Conservation (phyloP, 2,113 vertebrate genomes). For the Nycticorax nycticorax region DNA sequence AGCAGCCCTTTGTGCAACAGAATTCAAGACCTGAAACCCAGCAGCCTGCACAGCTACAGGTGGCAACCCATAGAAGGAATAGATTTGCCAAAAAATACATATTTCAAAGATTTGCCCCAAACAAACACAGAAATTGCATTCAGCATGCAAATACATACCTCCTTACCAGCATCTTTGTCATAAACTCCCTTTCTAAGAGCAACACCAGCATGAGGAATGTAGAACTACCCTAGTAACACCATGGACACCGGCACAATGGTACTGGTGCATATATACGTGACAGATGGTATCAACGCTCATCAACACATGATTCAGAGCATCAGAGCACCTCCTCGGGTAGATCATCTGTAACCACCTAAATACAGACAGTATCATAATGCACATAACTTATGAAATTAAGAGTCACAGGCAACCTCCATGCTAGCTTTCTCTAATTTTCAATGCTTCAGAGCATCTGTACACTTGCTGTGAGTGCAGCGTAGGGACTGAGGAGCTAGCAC, state of each 20-base stretch:
- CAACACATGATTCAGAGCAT: not conserved
- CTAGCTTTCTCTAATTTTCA: not conserved
- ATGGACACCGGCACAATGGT: not conserved
- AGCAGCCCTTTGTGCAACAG: not conserved
- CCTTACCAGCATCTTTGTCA: not conserved
- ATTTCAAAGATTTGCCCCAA: not conserved
- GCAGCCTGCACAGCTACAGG: not conserved
- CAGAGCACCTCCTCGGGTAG: not conserved
- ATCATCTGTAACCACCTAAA: not conserved
- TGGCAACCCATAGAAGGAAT: not conserved
- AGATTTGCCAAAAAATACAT: not conserved
- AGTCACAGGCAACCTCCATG: not conserved
- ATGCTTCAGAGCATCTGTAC: not conserved
- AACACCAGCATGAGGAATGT: not conserved
- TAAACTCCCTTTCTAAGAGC: not conserved
- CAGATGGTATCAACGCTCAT: not conserved
- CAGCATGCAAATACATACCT: not conserved
- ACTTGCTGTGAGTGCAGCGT: rapidly evolving
- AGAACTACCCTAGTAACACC: not conserved
- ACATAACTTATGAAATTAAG: not conserved
- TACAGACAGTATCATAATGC: not conserved
- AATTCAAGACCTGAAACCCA: slow-evolving; percentile 23
- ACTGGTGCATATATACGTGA: not conserved
- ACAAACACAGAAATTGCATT: not conserved
- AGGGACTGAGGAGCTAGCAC: not conserved